Conservation (phyloP, 2,888 invertebrate species). For the Apamea anceps region DNA sequence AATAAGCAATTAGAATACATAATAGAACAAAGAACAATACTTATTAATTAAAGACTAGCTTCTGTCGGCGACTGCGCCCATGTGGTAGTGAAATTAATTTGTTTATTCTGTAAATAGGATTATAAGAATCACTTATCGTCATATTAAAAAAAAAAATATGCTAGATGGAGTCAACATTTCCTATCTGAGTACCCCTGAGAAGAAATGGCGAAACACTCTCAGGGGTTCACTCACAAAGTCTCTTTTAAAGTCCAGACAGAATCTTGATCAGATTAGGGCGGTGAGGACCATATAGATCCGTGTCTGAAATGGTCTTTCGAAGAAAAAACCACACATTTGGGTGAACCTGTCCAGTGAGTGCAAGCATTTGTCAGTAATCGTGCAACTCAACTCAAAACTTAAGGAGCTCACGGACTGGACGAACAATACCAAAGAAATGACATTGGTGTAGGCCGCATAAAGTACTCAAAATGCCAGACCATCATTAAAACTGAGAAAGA, state of each 20-base stretch:
- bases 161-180: background rate
- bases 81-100: background rate
- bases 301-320: background rate
- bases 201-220: background rate
- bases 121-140: too few species aligned
- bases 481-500: background rate
- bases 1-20: slow-evolving; percentile 29
- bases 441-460: background rate
- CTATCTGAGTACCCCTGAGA: background rate
- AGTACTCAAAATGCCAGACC: background rate
- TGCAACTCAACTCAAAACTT: background rate
- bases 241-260: background rate
- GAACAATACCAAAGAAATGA: background rate
- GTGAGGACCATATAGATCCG: background rate
- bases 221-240: background rate
- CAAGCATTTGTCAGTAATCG: background rate
- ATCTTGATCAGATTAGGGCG: background rate
- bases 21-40: slow-evolving; percentile 33
- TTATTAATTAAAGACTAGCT: too few species aligned
- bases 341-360: background rate
- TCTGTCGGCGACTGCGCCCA: background rate
- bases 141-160: background rate
- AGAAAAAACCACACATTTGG: background rate
- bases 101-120: background rate
- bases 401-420: background rate